Evolutionary conservation across 1,140 invertebrate species (phyloP), one percentile per base, ranked within the genome.

Genomic region (Drosophila trapezifrons): DNA sequence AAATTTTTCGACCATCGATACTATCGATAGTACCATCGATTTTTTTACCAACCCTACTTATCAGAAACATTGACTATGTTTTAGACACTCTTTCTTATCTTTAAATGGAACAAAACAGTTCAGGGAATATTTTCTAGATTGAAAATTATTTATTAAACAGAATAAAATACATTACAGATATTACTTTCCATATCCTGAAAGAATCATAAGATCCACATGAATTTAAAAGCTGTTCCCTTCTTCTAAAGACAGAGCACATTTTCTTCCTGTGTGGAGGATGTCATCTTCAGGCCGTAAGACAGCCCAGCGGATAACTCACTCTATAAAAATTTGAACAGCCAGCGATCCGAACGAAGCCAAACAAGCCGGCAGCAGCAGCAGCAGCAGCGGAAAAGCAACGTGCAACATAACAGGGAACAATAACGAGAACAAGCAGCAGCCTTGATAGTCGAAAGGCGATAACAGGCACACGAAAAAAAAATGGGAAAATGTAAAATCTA

Each of bases 351-450:
- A 25, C n/a, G 49, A 71, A 62, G 72, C 58, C 40, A 79, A 51
- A 58, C 67, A 63, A 79, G 43, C 72, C 59, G 42, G 45, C 49
- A 35, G 40, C 35, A 2, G 52, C 17, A 10, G 37, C 43, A 49
- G 29, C 8, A 46, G 38, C 54, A 47, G 51, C 60, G 54, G 20
- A 32, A 42, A 67, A 51, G 75, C 69, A 78, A 78, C 82, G 58
- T 59, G 58, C 78, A 80, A 85, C 82, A 81, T 75, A 85, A 84
- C 84, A 89, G 83, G 80, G 79, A 87, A 87, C 83, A 89, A 87
- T 87, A 87, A 86, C 83, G 80, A 86, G 84, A 83, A 86, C 83
- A 89, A 83, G 79, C 84, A 83, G 79, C 84, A 65, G 83, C 71
- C 58, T 83, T 86, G 84, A 86, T 86, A 89, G 83, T 82, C 65